phyloP scores from a whole-genome alignment of 2,113 vertebrate genomes.

The Pristiophorus japonicus region DNA sequence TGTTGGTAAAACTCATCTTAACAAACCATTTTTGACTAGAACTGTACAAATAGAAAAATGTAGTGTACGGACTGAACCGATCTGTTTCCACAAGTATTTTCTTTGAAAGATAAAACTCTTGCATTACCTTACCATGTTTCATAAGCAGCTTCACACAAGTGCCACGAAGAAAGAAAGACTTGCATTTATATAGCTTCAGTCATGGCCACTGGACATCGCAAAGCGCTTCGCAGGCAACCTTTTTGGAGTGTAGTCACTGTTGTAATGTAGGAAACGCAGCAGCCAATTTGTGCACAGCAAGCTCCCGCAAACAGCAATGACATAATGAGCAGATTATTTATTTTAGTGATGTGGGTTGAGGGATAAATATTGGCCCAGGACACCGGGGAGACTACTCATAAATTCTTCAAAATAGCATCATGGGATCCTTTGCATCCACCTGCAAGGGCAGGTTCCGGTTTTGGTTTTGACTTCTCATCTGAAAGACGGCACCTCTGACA shows the following conservation, averaged over 20 bases:
- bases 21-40: conserved; percentile 5
- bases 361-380: no score
- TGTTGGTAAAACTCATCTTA: not conserved
- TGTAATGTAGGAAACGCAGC: not conserved
- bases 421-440: no score
- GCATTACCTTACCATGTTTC: not conserved
- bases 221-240: not conserved
- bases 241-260: not conserved
- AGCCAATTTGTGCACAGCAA: not conserved
- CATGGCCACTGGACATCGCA: not conserved
- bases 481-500: no score
- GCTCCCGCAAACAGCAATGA: not conserved
- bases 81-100: not conserved
- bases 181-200: not conserved
- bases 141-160: not conserved
- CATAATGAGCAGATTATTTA: no score
- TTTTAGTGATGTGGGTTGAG: no score
- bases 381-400: no score
- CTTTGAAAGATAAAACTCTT: not conserved
- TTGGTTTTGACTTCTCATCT: no score
- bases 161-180: not conserved
- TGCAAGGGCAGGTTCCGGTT: no score
- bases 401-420: no score
- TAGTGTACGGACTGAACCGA: not conserved
- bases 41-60: not conserved